A percentile compares a stretch with the other conserved stretches of the same genome.
Conservation (phyloP, 2,888 invertebrate species). For the Philopedon plagiatum region DNA sequence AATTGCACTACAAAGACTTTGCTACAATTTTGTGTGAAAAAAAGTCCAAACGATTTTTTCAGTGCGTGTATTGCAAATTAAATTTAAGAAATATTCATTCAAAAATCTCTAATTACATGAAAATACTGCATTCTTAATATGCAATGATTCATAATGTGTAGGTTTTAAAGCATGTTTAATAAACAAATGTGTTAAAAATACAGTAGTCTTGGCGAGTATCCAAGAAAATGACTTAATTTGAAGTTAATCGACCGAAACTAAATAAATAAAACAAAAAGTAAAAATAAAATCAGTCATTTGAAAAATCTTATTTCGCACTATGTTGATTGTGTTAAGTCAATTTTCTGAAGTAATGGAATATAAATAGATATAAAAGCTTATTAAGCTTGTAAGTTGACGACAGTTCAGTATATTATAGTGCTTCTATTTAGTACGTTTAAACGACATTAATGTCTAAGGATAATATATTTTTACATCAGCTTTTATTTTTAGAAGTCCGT, state of each 20-base stretch:
- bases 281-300: slow-evolving; percentile 5
- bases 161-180: slow-evolving; percentile 38
- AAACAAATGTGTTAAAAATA: slow-evolving; percentile 46
- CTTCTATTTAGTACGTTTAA: too few species aligned
- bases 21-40: too few species aligned
- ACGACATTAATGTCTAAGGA: too few species aligned
- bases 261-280: slow-evolving; percentile 32
- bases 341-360: neutral
- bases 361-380: neutral
- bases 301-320: neutral
- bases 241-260: slow-evolving; percentile 41
- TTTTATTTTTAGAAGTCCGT: too few species aligned
- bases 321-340: neutral
- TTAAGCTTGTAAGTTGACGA: too few species aligned
- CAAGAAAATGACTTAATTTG: slow-evolving; percentile 48
- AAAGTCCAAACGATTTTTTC: too few species aligned
- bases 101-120: slow-evolving; percentile 24
- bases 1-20: too few species aligned
- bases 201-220: slow-evolving; percentile 27
- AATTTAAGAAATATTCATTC: neutral
- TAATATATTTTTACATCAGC: too few species aligned
- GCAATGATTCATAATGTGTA: slow-evolving; percentile 45
- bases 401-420: too few species aligned
- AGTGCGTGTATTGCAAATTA: neutral
- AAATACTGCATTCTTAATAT: slow-evolving; percentile 26